Conservation (phyloP, 1,140 invertebrate genomes). For the Coptotermes formosanus region DNA sequence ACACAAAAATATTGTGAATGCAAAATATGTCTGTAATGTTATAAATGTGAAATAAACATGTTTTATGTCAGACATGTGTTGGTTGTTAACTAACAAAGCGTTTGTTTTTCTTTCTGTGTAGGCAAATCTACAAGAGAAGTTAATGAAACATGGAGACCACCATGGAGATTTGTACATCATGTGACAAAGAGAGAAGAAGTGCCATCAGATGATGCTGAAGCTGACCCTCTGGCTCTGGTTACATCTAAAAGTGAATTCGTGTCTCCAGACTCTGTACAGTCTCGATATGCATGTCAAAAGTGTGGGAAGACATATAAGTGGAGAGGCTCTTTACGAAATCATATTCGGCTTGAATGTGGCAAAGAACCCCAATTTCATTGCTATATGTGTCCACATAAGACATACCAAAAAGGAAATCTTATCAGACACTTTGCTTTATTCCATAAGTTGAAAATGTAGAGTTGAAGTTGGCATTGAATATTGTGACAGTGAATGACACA, state of each 20-base stretch:
- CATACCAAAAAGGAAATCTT: slow-evolving; percentile 22
- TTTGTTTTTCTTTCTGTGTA: neutral
- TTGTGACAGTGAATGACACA: too few species aligned
- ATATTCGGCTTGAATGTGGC: slow-evolving; percentile 46
- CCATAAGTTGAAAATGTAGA: neutral
- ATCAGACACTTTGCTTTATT: slow-evolving; percentile 20
- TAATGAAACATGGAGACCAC: neutral
- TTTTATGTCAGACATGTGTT: too few species aligned
- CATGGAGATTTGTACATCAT: neutral
- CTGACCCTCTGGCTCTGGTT: neutral
- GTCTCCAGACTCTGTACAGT: neutral
- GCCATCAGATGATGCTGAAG: neutral
- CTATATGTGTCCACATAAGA: slow-evolving; percentile 35
- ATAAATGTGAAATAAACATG: too few species aligned
- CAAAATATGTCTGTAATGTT: too few species aligned
- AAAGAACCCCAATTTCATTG: slow-evolving; percentile 46
- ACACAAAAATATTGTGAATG: too few species aligned
- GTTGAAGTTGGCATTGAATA: too few species aligned
- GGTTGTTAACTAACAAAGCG: neutral
- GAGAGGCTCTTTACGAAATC: slow-evolving; percentile 33
- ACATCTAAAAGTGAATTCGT: neutral
- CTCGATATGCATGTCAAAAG: slow-evolving; percentile 41
- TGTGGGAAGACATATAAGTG: slow-evolving; percentile 46
- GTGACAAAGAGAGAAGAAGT: neutral
- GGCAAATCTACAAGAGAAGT: neutral